These are phyloP conservation scores for Gallirallus australis DNA, from an alignment of 2,797 vertebrate genomes.

Conservation along the genomic window DNA sequence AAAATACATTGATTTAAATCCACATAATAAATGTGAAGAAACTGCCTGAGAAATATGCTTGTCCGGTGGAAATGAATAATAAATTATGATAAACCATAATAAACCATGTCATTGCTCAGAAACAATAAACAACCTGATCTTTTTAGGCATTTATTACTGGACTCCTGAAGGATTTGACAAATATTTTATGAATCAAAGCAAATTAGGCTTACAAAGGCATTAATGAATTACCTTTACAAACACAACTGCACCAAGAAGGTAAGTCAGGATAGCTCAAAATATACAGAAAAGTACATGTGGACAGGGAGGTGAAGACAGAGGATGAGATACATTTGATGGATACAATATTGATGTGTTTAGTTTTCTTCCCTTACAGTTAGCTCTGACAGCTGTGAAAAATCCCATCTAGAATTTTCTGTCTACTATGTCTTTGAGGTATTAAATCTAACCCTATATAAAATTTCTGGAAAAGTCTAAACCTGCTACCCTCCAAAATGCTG, in stretches of 20 bases:
- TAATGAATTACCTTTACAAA: neutral
- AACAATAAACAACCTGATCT: neutral
- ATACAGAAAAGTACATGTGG: neutral
- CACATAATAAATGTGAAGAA: neutral
- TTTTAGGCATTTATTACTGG: neutral
- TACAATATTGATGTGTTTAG: neutral
- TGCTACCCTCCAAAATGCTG: neutral
- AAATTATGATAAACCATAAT: neutral
- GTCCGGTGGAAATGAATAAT: neutral
- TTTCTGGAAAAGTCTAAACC: neutral
- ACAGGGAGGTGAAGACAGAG: neutral
- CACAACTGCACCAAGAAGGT: neutral
- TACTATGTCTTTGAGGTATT: neutral
- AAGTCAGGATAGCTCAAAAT: neutral
- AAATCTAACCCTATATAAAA: neutral
- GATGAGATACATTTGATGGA: neutral
- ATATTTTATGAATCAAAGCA: neutral
- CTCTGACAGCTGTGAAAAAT: conserved; percentile 16
- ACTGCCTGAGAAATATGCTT: neutral
- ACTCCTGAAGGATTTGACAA: neutral
- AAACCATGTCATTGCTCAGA: neutral
- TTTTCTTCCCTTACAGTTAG: neutral
- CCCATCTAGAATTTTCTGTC: neutral
- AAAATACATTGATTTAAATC: neutral
- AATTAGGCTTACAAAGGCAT: neutral